Conservation (phyloP, 30 jellyfish, hydroid and myxozoan species). For the Aurelia sp. region DNA sequence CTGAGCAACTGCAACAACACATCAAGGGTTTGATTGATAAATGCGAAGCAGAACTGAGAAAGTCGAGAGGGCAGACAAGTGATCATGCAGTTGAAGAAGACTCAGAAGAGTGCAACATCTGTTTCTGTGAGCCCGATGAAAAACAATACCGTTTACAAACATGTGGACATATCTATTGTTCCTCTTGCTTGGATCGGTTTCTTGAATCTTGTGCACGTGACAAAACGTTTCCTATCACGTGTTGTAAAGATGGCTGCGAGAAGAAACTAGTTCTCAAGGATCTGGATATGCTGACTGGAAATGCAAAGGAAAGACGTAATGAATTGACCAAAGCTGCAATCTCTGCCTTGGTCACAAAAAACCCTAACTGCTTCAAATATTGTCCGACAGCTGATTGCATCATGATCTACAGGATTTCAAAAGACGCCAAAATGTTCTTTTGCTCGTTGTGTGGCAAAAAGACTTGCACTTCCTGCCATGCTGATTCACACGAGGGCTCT, state of each 20-base stretch:
- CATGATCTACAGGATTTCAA: conserved; percentile 43
- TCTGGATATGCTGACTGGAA: not conserved
- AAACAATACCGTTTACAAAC: conserved; percentile 4
- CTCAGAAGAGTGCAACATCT: conserved; percentile 1
- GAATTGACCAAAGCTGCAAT: conserved; percentile 13
- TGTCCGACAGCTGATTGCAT: conserved; percentile 67
- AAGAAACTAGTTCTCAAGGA: conserved; percentile 22
- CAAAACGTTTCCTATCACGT: conserved; percentile 22
- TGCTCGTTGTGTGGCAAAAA: conserved; percentile 39
- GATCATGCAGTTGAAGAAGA: not conserved
- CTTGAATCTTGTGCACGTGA: conserved; percentile 17
- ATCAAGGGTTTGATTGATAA: not conserved
- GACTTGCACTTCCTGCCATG: conserved; percentile 53
- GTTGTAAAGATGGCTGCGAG: conserved; percentile 32
- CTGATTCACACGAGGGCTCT: conserved; percentile 20
- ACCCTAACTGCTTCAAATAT: conserved; percentile 25
- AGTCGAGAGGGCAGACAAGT: not conserved
- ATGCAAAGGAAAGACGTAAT: conserved; percentile 1
- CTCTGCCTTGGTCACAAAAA: conserved; percentile 21
- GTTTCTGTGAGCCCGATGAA: conserved; percentile 31
- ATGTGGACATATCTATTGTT: conserved; percentile 55
- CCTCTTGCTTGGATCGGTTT: conserved; percentile 11
- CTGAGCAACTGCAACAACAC: too few species aligned
- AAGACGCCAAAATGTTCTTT: conserved; percentile 26
- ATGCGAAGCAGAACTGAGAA: not conserved